Base-by-base conservation (phyloP, 1,140 invertebrate species). In the Drosophila parvula region DNA sequence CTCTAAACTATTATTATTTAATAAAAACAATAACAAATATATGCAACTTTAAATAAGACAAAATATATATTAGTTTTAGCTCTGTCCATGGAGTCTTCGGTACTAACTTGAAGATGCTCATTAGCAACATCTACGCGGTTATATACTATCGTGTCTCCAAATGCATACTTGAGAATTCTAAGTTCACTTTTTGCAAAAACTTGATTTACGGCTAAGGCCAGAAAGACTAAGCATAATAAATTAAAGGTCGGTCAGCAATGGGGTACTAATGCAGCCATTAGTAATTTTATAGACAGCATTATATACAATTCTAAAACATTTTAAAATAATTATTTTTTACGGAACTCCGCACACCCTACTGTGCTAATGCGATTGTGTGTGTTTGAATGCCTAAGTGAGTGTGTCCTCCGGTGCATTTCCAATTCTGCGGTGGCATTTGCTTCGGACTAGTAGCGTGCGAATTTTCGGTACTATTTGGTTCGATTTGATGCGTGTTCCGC, bases 391-490 rank as follows among this genome's bases (percentile, higher is more conserved):
- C 38, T 28, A 47, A 45, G 41, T 71, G 32, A 36, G 47, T 43
- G 43, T 50, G 47, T 73, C 30, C 56, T 51, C 28, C 38, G 34
- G 34, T 41, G 63, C 64, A 60, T 60, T 80, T 53, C 75, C 45
- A 73, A 84, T 73, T 70, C 59, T 80, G 81, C 60, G 81, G 82
- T 81, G 56, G 40, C 53, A 62, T 78, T 86, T 44, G 74, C 59
- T 51, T 48, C 30, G 56, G 43, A 51, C 51, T 51, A 34, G 47
- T 43, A 51, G 50, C 73, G 78, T 85, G 78, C 64, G 77, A 85
- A 81, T 74, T 79, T 85, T 85, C 75, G 78, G 79, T 81, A 62
- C 78, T 62, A 81, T 86, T 86, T 78, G 78, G 79, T 78, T 69
- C 78, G 78, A 81, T 86, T 86, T 78, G 74, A 50, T 81, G 81